Conservation (phyloP, 2,113 vertebrate genomes). For the Cheilinus undulatus region DNA sequence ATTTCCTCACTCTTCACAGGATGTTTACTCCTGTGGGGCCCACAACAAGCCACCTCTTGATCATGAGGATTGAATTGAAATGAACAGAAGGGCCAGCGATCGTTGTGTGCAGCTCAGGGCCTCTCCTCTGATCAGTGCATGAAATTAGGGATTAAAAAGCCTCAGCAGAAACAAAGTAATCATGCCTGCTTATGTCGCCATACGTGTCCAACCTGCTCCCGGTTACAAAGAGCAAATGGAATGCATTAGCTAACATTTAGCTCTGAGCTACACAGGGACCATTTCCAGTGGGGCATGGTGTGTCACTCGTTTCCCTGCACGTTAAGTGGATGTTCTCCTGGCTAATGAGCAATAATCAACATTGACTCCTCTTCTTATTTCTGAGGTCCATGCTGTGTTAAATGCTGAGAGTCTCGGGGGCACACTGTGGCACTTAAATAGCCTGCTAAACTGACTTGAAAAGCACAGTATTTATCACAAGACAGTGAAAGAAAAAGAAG, state of each 20-base stretch:
- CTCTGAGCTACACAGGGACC: slow-evolving; percentile 87
- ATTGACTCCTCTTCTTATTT: slow-evolving; percentile 87
- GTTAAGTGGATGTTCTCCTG: slow-evolving; percentile 91
- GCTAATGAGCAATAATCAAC: slow-evolving; percentile 94
- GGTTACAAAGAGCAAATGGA: slow-evolving; percentile 87
- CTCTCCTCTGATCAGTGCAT: slow-evolving; percentile 79
- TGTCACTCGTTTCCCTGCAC: slow-evolving; percentile 88
- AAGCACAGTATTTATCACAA: not conserved
- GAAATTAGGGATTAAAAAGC: slow-evolving; percentile 86
- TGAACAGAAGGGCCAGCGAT: slow-evolving; percentile 70
- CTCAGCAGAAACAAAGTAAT: slow-evolving; percentile 87
- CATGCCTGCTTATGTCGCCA: slow-evolving; percentile 81
- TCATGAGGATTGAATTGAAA: slow-evolving; percentile 74
- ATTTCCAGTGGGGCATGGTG: slow-evolving; percentile 86
- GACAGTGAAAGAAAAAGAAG: not conserved
- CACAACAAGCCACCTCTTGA: slow-evolving; percentile 59
- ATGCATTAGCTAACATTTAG: slow-evolving; percentile 90
- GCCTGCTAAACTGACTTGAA: slow-evolving; percentile 7
- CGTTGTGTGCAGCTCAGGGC: slow-evolving; percentile 62
- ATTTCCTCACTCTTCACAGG: slow-evolving; percentile 53
- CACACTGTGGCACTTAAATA: slow-evolving; percentile 21
- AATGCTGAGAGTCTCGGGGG: slow-evolving; percentile 77
- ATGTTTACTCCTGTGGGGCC: slow-evolving; percentile 65
- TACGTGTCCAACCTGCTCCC: slow-evolving; percentile 87
- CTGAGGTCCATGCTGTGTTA: slow-evolving; percentile 86